A percentile compares a stretch with the other conserved stretches of the same genome.
Conservation (phyloP, 2,888 invertebrate species). For the Pollenia griseotomentosa region DNA sequence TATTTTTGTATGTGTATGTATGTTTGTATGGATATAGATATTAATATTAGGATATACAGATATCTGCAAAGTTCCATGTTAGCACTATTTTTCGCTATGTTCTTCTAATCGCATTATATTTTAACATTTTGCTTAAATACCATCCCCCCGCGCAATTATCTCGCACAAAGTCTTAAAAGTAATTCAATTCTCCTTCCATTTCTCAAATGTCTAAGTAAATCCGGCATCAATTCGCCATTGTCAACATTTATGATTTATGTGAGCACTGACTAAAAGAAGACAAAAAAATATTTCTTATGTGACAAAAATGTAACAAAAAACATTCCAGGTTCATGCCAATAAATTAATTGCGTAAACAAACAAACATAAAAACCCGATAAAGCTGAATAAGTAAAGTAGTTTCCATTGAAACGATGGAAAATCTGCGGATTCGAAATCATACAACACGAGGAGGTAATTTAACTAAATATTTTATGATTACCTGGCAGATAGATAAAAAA, state of each 20-base stretch:
- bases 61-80: too few relatives aligned
- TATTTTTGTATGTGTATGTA: too few relatives aligned
- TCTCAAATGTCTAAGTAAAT: background rate
- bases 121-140: too few relatives aligned
- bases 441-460: background rate
- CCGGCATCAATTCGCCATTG: background rate
- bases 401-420: background rate
- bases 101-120: too few relatives aligned
- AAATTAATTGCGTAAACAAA: slow-evolving; percentile 39
- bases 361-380: background rate
- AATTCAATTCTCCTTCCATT: too few relatives aligned
- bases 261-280: background rate
- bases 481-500: background rate
- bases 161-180: too few relatives aligned
- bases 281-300: background rate
- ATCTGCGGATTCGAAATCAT: background rate
- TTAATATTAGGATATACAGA: too few relatives aligned
- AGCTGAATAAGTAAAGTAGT: background rate
- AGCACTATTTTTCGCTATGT: too few relatives aligned
- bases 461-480: slow-evolving; percentile 1
- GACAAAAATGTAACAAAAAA: background rate
- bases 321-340: slow-evolving; percentile 15
- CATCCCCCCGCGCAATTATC: too few relatives aligned
- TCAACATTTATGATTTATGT: slow-evolving; percentile 13
- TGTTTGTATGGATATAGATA: too few relatives aligned